phyloP scores from a whole-genome alignment of 2,113 vertebrate species.

The Chitala chitala region DNA sequence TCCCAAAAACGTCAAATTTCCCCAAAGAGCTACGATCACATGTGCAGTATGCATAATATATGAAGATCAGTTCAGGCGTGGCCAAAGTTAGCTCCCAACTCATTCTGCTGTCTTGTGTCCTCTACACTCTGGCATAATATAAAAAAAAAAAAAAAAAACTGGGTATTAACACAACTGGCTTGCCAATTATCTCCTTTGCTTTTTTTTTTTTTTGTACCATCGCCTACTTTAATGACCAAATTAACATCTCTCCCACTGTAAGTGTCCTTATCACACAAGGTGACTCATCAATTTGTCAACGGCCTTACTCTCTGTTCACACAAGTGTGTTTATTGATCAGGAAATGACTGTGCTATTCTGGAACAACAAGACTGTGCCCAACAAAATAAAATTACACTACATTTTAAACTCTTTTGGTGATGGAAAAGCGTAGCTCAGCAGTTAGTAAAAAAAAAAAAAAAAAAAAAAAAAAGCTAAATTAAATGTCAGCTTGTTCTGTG shows the following conservation, averaged over 20 bases:
- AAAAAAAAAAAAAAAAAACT: no score
- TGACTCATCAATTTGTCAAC: slow-evolving; percentile 17
- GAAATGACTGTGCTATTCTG: background rate
- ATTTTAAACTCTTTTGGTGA: background rate
- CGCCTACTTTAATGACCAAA: background rate
- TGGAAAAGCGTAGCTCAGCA: background rate
- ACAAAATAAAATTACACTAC: background rate
- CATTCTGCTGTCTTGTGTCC: no score
- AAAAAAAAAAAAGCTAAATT: background rate
- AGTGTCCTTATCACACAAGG: slow-evolving; percentile 6
- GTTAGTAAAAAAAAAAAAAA: background rate
- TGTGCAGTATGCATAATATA: background rate
- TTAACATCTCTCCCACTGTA: background rate
- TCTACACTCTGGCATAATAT: no score
- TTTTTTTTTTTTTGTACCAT: background rate
- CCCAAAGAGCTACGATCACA: background rate
- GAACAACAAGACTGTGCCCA: background rate
- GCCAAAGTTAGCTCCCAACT: no score
- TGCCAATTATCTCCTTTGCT: no score
- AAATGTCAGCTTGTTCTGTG: background rate
- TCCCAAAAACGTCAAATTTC: background rate
- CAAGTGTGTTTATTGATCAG: background rate
- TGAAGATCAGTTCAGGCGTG: background rate
- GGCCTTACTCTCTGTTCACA: background rate
- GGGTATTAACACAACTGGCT: no score